A percentile compares a stretch with the other conserved stretches of the same genome.
phyloP scores from a whole-genome alignment of 2,888 invertebrate genomes.

The Belgica antarctica region DNA sequence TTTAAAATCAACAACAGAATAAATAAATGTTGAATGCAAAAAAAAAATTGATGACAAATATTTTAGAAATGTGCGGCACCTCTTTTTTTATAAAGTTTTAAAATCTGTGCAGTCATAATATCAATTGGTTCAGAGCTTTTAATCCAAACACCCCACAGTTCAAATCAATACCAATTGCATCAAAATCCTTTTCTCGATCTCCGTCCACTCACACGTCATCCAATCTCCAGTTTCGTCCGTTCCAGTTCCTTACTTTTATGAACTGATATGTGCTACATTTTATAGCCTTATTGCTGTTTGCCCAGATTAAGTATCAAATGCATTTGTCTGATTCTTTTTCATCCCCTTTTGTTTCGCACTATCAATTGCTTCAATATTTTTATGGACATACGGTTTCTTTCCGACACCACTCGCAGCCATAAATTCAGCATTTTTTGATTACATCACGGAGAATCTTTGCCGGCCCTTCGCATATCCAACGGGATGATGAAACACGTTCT shows the following conservation, averaged over 20 bases:
- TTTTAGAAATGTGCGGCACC: no score
- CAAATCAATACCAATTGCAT: no score
- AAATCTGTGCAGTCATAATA: no score
- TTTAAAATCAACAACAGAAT: no score
- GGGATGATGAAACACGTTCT: slow-evolving; percentile 36
- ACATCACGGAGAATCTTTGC: slow-evolving; percentile 41
- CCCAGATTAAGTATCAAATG: slow-evolving; percentile 36
- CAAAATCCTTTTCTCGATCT: not conserved
- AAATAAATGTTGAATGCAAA: no score
- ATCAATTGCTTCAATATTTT: slow-evolving; percentile 40
- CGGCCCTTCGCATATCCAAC: not conserved
- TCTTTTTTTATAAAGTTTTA: no score
- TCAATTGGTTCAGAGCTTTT: no score
- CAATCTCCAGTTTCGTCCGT: no score
- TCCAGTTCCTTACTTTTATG: slow-evolving; percentile 5
- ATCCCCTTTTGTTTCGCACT: not conserved
- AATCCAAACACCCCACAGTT: no score
- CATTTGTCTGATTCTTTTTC: slow-evolving; percentile 24
- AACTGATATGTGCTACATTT: slow-evolving; percentile 18
- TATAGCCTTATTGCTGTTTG: slow-evolving; percentile 12
- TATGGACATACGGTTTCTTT: slow-evolving; percentile 39
- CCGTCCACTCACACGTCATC: no score
- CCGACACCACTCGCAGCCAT: not conserved
- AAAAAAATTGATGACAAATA: no score
- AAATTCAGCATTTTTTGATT: slow-evolving; percentile 43